Evolutionary conservation across 1,140 invertebrate genomes (phyloP), one percentile per base, ranked within the genome.

Genomic region (Caenorhabditis brenneri): DNA sequence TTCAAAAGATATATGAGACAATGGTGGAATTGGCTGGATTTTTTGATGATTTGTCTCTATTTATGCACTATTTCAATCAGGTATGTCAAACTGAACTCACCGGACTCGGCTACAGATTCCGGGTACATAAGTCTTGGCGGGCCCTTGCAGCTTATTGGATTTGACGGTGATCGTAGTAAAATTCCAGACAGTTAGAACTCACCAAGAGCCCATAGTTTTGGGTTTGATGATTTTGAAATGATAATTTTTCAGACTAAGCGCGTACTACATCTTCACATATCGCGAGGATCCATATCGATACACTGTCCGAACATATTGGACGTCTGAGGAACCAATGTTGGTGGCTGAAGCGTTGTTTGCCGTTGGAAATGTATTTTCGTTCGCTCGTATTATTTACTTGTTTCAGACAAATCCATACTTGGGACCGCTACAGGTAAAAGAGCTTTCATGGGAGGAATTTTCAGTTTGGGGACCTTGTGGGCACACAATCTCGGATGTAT

Each of bases 1-100:
- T 89, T 97, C n/a, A 90, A 94, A 39, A 95, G 96, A 55, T 98
- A 98, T 89, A 92, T 96, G 39, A 94, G 94, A 65, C 96, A 98
- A 92, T 93, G 97, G 82, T 98, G 97, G 97, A 98, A 98, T 91
- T 95, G 97, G 87, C 94, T 98, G 5, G 97, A 98, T 91, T 97
- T 97, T 89, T 94, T 97, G 87, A 96, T 93, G 92, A 90, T 92
- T 16, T 92, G 91, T 19, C 89, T 93, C 10, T 93, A 92, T 87
- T 88, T 92, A 22, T 91, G 91, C 81, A 92, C 92, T 19, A 91
- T 92, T 81, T 91, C 92, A 6, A 87, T 92, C 1, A 85, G 92
- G 27, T 86, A 91, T 33, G 39, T 42, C 5, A 42, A 42, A 42
- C 5, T 6, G 39, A 12, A 42, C 39, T 12, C 5, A n/a, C n/a